Percentiles rank a stretch among this genome's conserved stretches.
Evolutionary conservation across 53 echinoderm and acorn worm genomes (phyloP).

Genomic region (Holothuria leucospilota): DNA sequence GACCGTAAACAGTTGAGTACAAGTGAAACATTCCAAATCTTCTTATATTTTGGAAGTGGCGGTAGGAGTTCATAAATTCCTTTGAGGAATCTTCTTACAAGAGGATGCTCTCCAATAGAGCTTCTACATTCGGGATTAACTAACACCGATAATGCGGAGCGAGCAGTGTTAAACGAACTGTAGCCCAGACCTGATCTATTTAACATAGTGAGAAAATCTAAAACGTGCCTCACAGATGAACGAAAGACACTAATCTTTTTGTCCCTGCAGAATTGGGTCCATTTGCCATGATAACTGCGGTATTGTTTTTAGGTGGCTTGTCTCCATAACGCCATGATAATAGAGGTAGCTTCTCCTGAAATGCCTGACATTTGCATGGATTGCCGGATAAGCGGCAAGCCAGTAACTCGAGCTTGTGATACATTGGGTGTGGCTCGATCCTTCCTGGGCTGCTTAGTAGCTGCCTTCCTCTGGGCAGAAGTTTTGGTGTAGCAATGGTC

Average conservation of each 20-base stretch:
- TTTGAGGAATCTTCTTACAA: conserved; percentile 37
- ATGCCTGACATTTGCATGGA: background rate
- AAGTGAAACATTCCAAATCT: no score
- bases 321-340: conserved; percentile 14
- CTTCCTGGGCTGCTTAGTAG: no score
- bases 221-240: background rate
- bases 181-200: background rate
- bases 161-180: background rate
- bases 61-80: conserved; percentile 46
- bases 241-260: background rate
- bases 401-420: conserved; percentile 15
- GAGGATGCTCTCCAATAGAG: conserved; percentile 20
- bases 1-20: conserved; percentile 24
- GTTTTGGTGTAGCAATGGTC: no score
- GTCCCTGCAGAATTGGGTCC: background rate
- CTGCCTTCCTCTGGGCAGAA: no score
- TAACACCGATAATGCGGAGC: background rate
- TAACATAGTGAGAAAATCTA: background rate
- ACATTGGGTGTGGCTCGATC: no score
- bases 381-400: conserved; percentile 38
- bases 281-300: background rate
- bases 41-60: no score
- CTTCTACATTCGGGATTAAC: background rate
- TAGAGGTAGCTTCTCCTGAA: background rate
- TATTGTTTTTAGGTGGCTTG: background rate